Evolutionary conservation across 2,797 vertebrate genomes (phyloP).

Genomic region (Trichosurus vulpecula): DNA sequence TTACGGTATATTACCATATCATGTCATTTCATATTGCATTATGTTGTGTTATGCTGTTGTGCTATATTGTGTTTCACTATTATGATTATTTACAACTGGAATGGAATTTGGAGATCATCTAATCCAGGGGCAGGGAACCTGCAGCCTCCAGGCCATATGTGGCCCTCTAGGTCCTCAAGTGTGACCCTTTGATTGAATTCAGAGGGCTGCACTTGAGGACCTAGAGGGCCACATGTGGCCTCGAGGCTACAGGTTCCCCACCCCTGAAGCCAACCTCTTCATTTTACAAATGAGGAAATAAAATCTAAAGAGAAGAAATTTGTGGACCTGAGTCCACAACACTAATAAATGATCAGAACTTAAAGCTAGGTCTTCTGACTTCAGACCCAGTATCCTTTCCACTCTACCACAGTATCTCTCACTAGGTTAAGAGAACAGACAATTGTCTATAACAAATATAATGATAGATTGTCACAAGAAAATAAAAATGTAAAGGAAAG

Average conservation of each 20-base stretch:
- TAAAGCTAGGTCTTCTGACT: neutral
- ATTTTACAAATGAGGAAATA: neutral
- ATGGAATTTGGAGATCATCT: neutral
- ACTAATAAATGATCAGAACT: neutral
- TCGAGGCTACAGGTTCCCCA: too few species aligned
- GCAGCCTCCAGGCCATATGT: too few species aligned
- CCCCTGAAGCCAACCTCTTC: neutral
- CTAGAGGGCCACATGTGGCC: too few species aligned
- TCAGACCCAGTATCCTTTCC: neutral
- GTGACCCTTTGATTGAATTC: too few species aligned
- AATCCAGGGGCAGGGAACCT: neutral
- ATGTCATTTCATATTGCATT: neutral
- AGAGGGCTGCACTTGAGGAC: too few species aligned
- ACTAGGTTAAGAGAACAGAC: neutral
- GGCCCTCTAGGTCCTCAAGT: too few species aligned
- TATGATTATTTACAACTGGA: neutral
- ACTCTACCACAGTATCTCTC: neutral
- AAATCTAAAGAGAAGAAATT: neutral
- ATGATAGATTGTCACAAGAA: neutral
- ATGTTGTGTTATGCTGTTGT: neutral
- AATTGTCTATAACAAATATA: neutral
- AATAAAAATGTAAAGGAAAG: neutral
- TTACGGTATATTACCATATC: neutral
- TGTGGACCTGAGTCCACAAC: neutral
- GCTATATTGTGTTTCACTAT: neutral